These are phyloP conservation scores for Tipula vernalis DNA, from an alignment of 2,888 invertebrate species.

Conservation along the genomic window DNA sequence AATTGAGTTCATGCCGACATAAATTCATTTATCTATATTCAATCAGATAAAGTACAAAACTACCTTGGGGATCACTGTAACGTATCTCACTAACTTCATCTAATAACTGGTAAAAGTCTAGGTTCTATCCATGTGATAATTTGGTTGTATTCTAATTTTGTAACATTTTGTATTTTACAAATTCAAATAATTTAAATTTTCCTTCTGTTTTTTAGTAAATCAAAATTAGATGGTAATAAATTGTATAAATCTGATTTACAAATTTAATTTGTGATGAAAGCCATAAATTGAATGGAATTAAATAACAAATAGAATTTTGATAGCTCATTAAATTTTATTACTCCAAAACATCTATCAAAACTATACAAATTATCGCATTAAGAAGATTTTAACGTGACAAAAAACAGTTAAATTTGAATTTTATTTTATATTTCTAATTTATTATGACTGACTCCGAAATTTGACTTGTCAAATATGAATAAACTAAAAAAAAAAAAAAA, in stretches of 20 bases:
- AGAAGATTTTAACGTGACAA: not conserved
- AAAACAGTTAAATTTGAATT: not conserved
- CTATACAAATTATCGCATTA: not conserved
- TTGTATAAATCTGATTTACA: not conserved
- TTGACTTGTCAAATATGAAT: not conserved
- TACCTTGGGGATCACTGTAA: too few relatives aligned
- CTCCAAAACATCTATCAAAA: not conserved
- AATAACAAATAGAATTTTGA: not conserved
- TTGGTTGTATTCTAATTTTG: too few relatives aligned
- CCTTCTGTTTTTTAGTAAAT: too few relatives aligned
- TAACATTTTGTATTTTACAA: too few relatives aligned
- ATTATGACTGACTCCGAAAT: not conserved
- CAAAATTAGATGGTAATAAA: not conserved
- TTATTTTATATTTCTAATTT: not conserved
- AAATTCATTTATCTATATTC: too few relatives aligned
- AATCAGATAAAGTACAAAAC: too few relatives aligned
- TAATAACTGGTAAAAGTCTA: too few relatives aligned
- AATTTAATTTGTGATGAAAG: not conserved
- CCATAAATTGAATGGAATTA: not conserved
- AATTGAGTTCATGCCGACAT: too few relatives aligned
- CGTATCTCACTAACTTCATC: too few relatives aligned
- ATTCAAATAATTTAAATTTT: too few relatives aligned
- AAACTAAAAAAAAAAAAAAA: not conserved
- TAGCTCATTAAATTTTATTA: not conserved
- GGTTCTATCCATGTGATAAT: too few relatives aligned